phyloP scores from a whole-genome alignment of 1,140 invertebrate genomes.

The Phymorhynchus buccinoides region DNA sequence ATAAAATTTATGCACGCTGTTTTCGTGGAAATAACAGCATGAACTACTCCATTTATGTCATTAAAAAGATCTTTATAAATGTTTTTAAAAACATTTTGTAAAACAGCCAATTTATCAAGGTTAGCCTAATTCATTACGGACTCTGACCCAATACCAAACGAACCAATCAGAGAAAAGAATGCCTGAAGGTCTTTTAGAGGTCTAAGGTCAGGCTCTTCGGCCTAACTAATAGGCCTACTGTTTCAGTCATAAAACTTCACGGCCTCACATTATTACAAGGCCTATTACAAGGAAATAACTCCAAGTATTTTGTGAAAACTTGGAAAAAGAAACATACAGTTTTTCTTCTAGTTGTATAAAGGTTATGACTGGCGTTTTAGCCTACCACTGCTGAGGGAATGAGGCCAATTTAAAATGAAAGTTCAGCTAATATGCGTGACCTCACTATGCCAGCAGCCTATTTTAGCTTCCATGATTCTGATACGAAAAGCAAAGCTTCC shows the following conservation, averaged over 20 bases:
- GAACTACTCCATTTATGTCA: not conserved
- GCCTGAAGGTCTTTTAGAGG: not conserved
- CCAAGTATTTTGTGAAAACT: too few species aligned
- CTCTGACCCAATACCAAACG: not conserved
- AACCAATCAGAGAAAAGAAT: conserved; percentile 4
- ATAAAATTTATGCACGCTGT: not conserved
- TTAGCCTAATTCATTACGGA: not conserved
- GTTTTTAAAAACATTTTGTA: not conserved
- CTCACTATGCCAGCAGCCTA: too few species aligned
- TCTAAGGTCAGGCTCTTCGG: too few species aligned
- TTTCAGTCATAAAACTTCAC: too few species aligned
- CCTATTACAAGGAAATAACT: too few species aligned
- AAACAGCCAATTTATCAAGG: not conserved
- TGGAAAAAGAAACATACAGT: too few species aligned
- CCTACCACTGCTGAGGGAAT: not conserved
- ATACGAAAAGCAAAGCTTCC: too few species aligned
- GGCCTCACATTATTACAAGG: too few species aligned
- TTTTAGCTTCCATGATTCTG: too few species aligned
- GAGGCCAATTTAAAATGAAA: not conserved
- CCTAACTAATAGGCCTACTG: too few species aligned
- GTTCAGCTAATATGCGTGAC: not conserved
- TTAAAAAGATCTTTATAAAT: not conserved
- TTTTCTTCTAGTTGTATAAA: too few species aligned
- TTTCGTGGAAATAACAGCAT: not conserved
- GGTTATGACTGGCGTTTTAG: too few species aligned